Conservation (phyloP, 2,113 vertebrate species). For the Engraulis encrasicolus region DNA sequence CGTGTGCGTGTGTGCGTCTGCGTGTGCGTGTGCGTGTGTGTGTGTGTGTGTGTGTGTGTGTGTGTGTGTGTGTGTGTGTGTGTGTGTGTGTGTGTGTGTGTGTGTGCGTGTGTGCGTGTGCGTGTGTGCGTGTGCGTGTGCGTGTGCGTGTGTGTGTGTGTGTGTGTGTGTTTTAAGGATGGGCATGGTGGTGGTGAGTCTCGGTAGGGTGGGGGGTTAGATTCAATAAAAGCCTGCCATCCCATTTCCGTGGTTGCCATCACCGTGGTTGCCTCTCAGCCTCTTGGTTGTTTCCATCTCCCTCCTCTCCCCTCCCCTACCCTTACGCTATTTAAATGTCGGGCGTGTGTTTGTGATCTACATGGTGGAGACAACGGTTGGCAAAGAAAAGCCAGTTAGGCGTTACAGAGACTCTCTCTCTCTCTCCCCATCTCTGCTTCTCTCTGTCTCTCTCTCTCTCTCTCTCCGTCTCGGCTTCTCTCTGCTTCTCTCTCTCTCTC, state of each 20-base stretch:
- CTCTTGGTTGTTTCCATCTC: background rate
- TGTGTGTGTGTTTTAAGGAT: background rate
- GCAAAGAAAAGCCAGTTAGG: background rate
- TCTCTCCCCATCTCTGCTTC: background rate
- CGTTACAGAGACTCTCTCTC: background rate
- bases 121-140: background rate
- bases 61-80: background rate
- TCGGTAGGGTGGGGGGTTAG: background rate
- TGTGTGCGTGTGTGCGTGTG: conserved; percentile 5
- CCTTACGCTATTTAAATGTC: background rate
- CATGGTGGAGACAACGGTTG: conserved; percentile 2
- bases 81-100: background rate
- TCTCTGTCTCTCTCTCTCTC: background rate
- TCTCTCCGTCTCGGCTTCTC: background rate
- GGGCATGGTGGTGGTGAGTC: background rate
- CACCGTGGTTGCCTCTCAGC: background rate
- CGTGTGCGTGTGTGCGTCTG: no score
- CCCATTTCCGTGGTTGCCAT: no score
- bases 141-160: background rate
- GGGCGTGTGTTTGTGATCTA: background rate
- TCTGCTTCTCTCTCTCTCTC: background rate
- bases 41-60: background rate
- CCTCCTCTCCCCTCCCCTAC: background rate
- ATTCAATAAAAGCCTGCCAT: conserved; percentile 1
- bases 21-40: background rate